Conservation (phyloP, 2,113 vertebrate genomes). For the Paradoxurus hermaphroditus region DNA sequence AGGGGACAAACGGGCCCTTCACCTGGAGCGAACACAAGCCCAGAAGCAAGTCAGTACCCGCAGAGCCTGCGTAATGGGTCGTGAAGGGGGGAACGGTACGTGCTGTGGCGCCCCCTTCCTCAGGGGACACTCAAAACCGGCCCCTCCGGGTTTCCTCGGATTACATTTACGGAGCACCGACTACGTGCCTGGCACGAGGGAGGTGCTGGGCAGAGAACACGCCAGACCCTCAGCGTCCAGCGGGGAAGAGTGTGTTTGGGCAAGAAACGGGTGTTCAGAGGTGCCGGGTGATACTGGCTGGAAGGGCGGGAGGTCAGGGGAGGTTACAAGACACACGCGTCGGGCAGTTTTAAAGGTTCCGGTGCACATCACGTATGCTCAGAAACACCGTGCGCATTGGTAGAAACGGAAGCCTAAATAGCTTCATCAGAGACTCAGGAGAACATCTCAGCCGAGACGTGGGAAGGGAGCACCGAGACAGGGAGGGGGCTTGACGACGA, state of each 20-base stretch:
- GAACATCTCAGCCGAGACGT: neutral
- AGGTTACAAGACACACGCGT: too few species aligned
- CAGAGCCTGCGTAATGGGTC: fast-evolving
- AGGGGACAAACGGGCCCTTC: constrained; percentile 90
- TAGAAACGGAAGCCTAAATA: neutral
- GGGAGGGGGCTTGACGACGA: neutral
- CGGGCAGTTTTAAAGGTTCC: neutral
- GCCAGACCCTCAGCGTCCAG: fast-evolving
- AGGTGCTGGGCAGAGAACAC: neutral
- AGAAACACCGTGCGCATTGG: fast-evolving
- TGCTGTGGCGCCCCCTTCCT: neutral
- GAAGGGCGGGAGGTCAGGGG: fast-evolving
- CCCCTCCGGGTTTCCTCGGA: neutral
- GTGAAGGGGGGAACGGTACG: fast-evolving
- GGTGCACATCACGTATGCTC: fast-evolving
- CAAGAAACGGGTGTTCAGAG: fast-evolving
- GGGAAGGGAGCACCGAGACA: neutral
- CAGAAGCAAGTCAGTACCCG: fast-evolving
- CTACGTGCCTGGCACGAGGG: fast-evolving
- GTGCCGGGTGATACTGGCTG: fast-evolving
- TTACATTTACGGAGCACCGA: neutral
- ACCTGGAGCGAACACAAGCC: constrained; percentile 81
- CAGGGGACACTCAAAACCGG: too few species aligned
- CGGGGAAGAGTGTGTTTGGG: neutral
- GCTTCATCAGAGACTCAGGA: neutral